These are phyloP conservation scores for Alsophila aescularia DNA, from an alignment of 2,888 invertebrate species.

Conservation along the genomic window DNA sequence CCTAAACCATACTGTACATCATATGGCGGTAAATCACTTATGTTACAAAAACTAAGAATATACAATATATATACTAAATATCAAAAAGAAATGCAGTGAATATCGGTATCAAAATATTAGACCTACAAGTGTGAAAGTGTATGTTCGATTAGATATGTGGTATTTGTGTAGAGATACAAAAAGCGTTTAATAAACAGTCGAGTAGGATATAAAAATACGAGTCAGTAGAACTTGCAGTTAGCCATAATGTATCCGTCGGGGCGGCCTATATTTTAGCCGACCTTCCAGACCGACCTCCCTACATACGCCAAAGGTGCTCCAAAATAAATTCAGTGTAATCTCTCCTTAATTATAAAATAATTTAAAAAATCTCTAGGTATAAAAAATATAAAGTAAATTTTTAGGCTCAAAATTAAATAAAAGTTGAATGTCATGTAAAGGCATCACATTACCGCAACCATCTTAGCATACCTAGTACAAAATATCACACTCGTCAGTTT, in stretches of 20 bases:
- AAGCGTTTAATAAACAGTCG: slow-evolving; percentile 66
- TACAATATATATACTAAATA: slow-evolving; percentile 75
- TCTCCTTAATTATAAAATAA: slow-evolving; percentile 75
- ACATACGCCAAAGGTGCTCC: slow-evolving; percentile 51
- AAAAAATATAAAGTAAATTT: slow-evolving; percentile 78
- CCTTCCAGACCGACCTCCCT: slow-evolving; percentile 41
- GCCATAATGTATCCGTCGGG: slow-evolving; percentile 54
- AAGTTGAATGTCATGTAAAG: slow-evolving; percentile 61
- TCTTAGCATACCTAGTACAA: slow-evolving; percentile 75
- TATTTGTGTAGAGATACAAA: slow-evolving; percentile 74
- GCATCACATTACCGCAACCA: slow-evolving; percentile 69
- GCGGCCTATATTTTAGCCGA: slow-evolving; percentile 36
- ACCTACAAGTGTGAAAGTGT: slow-evolving; percentile 68
- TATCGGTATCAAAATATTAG: slow-evolving; percentile 82
- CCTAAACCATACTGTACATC: slow-evolving; percentile 76
- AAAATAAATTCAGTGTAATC: slow-evolving; percentile 57
- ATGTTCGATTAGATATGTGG: slow-evolving; percentile 80
- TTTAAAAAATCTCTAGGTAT: slow-evolving; percentile 77
- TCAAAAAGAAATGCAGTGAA: slow-evolving; percentile 78
- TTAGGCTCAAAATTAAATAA: slow-evolving; percentile 59
- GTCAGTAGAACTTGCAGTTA: slow-evolving; percentile 54
- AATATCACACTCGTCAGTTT: slow-evolving; percentile 77
- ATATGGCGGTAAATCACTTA: slow-evolving; percentile 72
- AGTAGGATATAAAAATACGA: slow-evolving; percentile 76
- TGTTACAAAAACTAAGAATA: slow-evolving; percentile 70